Evolutionary conservation across 2,113 vertebrate species (phyloP).

Genomic region (Planiliza haematocheilus): DNA sequence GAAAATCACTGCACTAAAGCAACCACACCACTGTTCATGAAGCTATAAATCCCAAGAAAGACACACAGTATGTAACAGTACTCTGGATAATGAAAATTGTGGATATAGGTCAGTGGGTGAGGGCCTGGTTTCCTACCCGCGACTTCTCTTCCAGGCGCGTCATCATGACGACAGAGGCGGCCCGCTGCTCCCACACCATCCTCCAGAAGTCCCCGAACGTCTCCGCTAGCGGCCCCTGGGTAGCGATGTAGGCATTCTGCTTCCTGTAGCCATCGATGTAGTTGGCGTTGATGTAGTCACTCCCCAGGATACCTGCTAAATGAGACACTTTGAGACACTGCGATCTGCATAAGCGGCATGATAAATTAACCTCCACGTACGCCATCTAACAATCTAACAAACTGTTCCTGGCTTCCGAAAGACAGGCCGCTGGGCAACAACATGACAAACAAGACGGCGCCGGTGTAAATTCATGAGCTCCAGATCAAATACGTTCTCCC

Average conservation of each 20-base stretch:
- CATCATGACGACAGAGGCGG: conserved; percentile 98
- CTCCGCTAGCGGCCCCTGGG: conserved; percentile 94
- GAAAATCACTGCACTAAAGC: not conserved
- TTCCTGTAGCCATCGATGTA: conserved; percentile 97
- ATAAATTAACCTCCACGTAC: conserved; percentile 55
- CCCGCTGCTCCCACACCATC: conserved; percentile 99
- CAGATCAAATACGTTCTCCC: conserved; percentile 70
- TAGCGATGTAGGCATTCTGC: conserved; percentile 99
- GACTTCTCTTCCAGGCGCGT: conserved; percentile 96
- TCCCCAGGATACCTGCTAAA: conserved; percentile 90
- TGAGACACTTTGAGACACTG: conserved; percentile 39
- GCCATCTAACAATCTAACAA: conserved; percentile 56
- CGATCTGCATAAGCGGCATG: conserved; percentile 43
- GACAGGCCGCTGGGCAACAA: conserved; percentile 48
- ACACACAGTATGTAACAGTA: not conserved
- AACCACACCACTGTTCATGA: not conserved
- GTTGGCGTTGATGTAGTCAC: conserved; percentile 98
- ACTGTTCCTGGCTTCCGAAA: conserved; percentile 37
- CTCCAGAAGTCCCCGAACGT: conserved; percentile 98
- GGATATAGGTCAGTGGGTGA: conserved; percentile 32
- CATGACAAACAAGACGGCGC: conserved; percentile 68
- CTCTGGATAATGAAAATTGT: conserved; percentile 2
- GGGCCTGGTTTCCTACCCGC: conserved; percentile 80
- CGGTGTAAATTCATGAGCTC: conserved; percentile 68
- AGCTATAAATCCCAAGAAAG: not conserved